Conservation (phyloP, 2,113 vertebrate genomes). For the Tetrao urogallus region DNA sequence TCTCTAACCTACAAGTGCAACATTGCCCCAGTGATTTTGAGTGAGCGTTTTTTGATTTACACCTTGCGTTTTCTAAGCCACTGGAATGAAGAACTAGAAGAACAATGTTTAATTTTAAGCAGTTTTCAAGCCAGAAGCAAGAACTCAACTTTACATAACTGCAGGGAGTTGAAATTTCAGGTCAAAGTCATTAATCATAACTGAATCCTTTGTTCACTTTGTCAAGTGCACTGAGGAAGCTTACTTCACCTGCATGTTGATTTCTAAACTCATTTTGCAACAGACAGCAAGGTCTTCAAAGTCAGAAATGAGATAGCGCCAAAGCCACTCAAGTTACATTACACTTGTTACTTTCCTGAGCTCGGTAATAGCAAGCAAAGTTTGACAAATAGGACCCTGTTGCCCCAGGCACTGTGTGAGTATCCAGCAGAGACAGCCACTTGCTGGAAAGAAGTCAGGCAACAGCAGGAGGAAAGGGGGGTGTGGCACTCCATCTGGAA, state of each 20-base stretch:
- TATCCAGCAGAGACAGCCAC: not conserved
- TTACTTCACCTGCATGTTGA: not conserved
- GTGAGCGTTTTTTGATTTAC: not conserved
- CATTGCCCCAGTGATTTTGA: not conserved
- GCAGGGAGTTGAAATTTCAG: not conserved
- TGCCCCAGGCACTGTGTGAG: conserved; percentile 40
- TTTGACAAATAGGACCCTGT: conserved; percentile 12
- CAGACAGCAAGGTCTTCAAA: not conserved
- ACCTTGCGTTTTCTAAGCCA: not conserved
- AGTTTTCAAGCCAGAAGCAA: not conserved
- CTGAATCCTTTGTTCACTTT: conserved; percentile 42
- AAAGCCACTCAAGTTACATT: conserved; percentile 30
- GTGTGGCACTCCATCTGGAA: not conserved
- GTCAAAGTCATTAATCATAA: conserved; percentile 50
- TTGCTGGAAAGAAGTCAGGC: conserved; percentile 15
- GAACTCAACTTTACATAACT: not conserved
- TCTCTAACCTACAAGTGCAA: not conserved
- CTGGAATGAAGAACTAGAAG: not conserved
- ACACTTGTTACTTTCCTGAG: not conserved
- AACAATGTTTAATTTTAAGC: not conserved
- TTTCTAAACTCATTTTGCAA: not conserved
- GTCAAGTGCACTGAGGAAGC: conserved; percentile 24
- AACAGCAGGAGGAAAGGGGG: not conserved
- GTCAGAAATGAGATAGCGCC: not conserved
- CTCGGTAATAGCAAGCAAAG: not conserved